Percentiles rank a stretch among this genome's conserved stretches.
These are phyloP conservation scores for Chamaea fasciata DNA, from an alignment of 2,113 vertebrate species.

Conservation along the genomic window DNA sequence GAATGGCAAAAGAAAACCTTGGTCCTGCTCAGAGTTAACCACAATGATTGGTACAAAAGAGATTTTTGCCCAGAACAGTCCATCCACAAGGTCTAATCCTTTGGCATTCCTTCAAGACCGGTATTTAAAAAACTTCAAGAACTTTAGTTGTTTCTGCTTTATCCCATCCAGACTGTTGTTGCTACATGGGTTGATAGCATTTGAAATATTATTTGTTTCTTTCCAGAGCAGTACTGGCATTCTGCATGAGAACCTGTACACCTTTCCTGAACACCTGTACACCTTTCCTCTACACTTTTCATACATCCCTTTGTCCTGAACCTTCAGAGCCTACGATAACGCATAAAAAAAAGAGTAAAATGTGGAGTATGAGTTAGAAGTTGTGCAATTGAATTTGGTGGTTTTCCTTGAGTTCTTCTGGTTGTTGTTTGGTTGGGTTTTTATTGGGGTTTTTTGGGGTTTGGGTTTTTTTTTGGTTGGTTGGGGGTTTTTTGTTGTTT, in stretches of 20 bases:
- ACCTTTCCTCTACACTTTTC: no score
- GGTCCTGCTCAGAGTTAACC: not conserved
- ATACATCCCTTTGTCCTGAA: not conserved
- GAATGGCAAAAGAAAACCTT: not conserved
- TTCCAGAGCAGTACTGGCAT: slow-evolving; percentile 34
- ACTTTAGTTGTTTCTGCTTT: not conserved
- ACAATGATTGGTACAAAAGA: not conserved
- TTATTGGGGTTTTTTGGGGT: rapidly evolving
- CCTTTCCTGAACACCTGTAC: slow-evolving; percentile 28
- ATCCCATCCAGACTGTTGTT: not conserved
- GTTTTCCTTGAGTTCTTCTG: not conserved
- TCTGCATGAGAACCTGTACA: slow-evolving; percentile 25
- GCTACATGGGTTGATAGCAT: not conserved
- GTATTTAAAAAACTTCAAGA: not conserved
- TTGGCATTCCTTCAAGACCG: not conserved
- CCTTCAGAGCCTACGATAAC: not conserved
- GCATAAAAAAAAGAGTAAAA: not conserved
- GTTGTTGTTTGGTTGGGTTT: no score
- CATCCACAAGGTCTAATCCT: not conserved
- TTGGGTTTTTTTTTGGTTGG: no score
- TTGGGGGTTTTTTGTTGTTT: no score
- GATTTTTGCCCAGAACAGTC: not conserved
- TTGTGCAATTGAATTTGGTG: not conserved
- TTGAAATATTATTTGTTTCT: slow-evolving; percentile 36
- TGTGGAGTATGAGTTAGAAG: not conserved